phyloP scores from a whole-genome alignment of 2,797 vertebrate genomes.

The Agapornis canus region DNA sequence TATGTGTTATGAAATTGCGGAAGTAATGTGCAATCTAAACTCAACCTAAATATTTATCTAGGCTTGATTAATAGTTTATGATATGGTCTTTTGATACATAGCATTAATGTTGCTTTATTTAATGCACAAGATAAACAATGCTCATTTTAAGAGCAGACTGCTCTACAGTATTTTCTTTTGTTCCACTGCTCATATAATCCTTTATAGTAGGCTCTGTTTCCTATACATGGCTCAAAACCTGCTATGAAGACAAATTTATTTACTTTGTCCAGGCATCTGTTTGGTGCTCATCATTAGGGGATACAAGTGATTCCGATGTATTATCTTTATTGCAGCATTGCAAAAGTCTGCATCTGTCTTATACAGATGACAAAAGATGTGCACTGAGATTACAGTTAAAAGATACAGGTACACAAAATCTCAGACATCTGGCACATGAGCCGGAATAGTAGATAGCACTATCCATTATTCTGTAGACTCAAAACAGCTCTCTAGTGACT shows the following conservation, averaged over 20 bases:
- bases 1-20: accelerated
- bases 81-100: background rate
- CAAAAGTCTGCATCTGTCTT: background rate
- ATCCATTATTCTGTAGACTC: constrained; percentile 6
- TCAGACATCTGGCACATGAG: constrained; percentile 14
- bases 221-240: background rate
- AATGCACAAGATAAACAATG: background rate
- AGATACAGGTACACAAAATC: constrained; percentile 24
- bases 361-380: constrained; percentile 1
- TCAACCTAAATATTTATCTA: background rate
- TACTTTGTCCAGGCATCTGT: background rate
- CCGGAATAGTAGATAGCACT: background rate
- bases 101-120: background rate
- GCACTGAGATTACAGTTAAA: background rate
- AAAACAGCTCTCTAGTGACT: constrained; percentile 19
- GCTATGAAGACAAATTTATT: background rate
- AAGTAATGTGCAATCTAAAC: background rate
- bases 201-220: background rate
- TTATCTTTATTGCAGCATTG: background rate
- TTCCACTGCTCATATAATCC: background rate
- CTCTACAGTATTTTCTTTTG: background rate
- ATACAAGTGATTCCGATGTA: background rate
- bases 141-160: background rate
- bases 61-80: background rate
- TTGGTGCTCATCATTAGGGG: background rate